These are phyloP conservation scores for Chascanopsetta lugubris DNA, from an alignment of 2,113 vertebrate species.

Conservation along the genomic window DNA sequence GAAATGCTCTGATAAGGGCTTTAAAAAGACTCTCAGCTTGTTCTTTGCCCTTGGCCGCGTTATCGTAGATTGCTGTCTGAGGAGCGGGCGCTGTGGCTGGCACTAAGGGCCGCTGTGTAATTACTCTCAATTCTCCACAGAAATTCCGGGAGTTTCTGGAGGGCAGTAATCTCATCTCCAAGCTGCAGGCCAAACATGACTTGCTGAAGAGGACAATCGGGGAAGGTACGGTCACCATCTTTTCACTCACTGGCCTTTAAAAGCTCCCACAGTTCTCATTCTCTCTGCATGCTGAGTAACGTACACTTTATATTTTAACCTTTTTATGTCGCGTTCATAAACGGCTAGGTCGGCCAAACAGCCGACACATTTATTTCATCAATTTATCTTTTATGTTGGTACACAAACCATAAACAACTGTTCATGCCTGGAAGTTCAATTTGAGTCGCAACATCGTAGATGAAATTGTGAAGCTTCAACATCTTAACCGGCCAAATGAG, in stretches of 20 bases:
- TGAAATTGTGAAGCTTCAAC: no score
- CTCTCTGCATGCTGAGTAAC: neutral
- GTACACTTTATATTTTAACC: neutral
- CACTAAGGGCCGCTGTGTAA: conserved; percentile 52
- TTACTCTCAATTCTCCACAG: conserved; percentile 83
- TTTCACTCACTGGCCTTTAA: neutral
- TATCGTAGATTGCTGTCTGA: conserved; percentile 50
- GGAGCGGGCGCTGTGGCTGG: conserved; percentile 36
- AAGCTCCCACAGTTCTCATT: neutral
- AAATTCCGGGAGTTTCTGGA: conserved; percentile 98
- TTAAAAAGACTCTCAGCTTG: conserved; percentile 39
- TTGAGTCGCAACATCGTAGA: no score
- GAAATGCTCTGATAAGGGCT: conserved; percentile 63
- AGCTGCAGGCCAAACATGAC: conserved; percentile 98
- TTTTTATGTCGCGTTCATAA: neutral
- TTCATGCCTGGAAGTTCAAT: no score
- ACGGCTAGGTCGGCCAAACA: neutral
- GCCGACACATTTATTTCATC: neutral
- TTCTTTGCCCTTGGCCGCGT: conserved; percentile 60
- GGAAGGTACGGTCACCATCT: conserved; percentile 83
- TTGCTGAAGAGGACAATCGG: conserved; percentile 93
- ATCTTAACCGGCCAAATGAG: no score
- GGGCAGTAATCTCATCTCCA: conserved; percentile 98
- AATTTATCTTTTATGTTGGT: no score
- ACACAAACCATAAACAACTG: no score